Evolutionary conservation across 2,888 invertebrate species (phyloP).

Genomic region (Xanthia icteritia): DNA sequence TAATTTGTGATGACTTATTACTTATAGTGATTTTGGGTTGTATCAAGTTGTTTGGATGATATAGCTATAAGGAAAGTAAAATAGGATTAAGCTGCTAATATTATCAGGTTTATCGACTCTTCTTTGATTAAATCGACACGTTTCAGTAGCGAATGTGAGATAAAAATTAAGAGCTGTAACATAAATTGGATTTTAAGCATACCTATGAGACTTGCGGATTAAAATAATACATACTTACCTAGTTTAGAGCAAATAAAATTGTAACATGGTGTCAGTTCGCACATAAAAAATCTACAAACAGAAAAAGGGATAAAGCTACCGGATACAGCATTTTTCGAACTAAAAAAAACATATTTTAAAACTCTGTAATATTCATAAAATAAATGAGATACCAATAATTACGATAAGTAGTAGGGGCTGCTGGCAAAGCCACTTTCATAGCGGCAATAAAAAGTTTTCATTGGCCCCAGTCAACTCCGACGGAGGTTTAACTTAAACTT

Average conservation of each 20-base stretch:
- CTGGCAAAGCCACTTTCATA: slow-evolving; percentile 79
- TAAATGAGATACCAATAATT: slow-evolving; percentile 46
- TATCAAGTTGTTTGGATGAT: background rate
- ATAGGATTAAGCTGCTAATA: background rate
- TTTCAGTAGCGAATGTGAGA: too few species aligned
- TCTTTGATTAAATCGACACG: background rate
- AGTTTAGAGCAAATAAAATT: slow-evolving; percentile 7
- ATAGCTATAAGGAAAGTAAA: background rate
- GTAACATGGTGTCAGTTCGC: background rate
- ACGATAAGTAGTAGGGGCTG: slow-evolving; percentile 70
- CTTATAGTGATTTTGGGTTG: too few species aligned
- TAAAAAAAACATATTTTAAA: background rate
- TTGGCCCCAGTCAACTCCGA: slow-evolving; percentile 77
- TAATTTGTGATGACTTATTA: background rate
- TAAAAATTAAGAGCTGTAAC: background rate
- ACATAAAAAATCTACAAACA: slow-evolving; percentile 3
- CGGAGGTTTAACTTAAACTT: slow-evolving; percentile 77
- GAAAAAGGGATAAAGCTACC: background rate
- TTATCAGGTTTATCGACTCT: too few species aligned
- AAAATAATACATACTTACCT: background rate
- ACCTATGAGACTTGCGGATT: background rate
- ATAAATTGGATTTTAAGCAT: background rate
- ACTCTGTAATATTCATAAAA: slow-evolving; percentile 20
- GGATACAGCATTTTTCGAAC: background rate
- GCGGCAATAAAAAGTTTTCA: slow-evolving; percentile 86